phyloP scores from a whole-genome alignment of 2,113 vertebrate species.

The Conger conger region DNA sequence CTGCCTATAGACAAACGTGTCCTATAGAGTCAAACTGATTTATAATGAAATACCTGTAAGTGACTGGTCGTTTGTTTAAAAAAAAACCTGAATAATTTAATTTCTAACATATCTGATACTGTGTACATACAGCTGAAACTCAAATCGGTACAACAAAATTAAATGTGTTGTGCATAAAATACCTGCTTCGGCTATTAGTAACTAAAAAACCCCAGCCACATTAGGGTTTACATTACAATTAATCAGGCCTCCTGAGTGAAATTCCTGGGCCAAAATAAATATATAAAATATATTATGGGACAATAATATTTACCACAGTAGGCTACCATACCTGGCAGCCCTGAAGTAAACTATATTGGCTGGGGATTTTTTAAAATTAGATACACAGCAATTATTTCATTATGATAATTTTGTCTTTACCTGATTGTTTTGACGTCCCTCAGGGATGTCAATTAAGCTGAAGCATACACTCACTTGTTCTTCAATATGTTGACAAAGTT shows the following conservation, averaged over 20 bases:
- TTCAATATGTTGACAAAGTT: slow-evolving; percentile 17
- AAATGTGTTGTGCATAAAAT: not conserved
- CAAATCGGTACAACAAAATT: not conserved
- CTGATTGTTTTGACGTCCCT: slow-evolving; percentile 18
- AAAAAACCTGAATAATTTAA: no score
- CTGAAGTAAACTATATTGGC: not conserved
- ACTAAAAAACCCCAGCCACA: not conserved
- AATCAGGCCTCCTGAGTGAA: no score
- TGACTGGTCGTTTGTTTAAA: no score
- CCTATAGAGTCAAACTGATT: not conserved
- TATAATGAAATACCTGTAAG: no score
- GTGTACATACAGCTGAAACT: no score
- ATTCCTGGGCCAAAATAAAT: no score
- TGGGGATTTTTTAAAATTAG: no score
- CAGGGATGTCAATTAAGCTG: slow-evolving; percentile 9
- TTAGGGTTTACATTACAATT: not conserved
- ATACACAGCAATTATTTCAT: slow-evolving; percentile 6
- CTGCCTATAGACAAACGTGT: not conserved
- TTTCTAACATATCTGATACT: no score
- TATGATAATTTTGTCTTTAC: not conserved
- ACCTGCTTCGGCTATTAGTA: not conserved
- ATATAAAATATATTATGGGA: no score
- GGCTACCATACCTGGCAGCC: no score
- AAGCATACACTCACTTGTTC: not conserved
- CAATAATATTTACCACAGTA: no score